These are phyloP conservation scores for Mythimna vitellina DNA, from an alignment of 2,888 invertebrate species.

Conservation along the genomic window DNA sequence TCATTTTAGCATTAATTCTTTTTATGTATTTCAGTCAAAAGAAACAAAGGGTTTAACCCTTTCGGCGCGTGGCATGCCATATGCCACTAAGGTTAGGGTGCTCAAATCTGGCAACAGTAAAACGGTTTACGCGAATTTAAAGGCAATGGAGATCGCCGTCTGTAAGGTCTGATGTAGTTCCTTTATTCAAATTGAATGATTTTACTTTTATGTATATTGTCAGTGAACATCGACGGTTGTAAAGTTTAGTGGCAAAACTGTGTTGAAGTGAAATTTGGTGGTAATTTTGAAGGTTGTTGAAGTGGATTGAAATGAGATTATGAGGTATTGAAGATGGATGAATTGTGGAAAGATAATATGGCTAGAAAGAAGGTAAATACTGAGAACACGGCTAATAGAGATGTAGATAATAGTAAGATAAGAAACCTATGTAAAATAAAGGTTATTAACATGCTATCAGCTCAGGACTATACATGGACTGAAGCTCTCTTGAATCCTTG, in stretches of 20 bases:
- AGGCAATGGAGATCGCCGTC: constrained; percentile 57
- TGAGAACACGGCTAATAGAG: neutral
- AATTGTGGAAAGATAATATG: neutral
- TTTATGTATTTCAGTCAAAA: constrained; percentile 71
- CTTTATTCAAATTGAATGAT: constrained; percentile 68
- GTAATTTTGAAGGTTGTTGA: constrained; percentile 23
- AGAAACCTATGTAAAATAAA: neutral
- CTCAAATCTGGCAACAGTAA: constrained; percentile 66
- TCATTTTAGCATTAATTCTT: constrained; percentile 81
- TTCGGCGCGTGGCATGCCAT: constrained; percentile 85
- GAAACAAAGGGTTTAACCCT: constrained; percentile 85
- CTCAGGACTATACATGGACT: too few relatives aligned
- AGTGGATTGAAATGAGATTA: neutral
- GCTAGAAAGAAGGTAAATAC: neutral
- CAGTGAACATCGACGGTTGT: constrained; percentile 47
- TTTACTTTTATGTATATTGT: constrained; percentile 55
- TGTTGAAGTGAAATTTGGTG: constrained; percentile 29
- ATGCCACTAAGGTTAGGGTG: constrained; percentile 76
- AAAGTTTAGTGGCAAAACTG: constrained; percentile 33
- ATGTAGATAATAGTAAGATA: neutral
- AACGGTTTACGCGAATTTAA: constrained; percentile 68
- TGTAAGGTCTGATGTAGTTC: constrained; percentile 54
- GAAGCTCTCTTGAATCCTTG: too few relatives aligned
- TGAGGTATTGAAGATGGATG: neutral
- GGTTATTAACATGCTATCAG: too few relatives aligned